Evolutionary conservation across 1,140 invertebrate species (phyloP).

Genomic region (Drosophila obscura): DNA sequence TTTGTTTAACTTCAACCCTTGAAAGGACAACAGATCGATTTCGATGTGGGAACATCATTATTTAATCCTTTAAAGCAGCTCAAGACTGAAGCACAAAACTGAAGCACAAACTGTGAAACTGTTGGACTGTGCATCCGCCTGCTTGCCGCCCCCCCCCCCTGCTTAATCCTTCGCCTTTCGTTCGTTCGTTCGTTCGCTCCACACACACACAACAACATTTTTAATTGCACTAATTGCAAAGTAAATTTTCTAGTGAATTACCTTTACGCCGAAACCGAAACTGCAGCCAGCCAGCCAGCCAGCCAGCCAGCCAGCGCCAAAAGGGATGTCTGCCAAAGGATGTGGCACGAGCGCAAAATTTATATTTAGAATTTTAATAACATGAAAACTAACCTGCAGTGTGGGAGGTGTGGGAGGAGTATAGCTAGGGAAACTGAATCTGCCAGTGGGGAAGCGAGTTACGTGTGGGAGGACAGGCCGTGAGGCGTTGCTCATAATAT

Average conservation of each 20-base stretch:
- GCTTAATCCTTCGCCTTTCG: no score
- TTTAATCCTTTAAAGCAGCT: constrained; percentile 29
- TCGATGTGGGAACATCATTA: constrained; percentile 15
- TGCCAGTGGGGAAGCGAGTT: constrained; percentile 3
- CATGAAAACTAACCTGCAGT: constrained; percentile 50
- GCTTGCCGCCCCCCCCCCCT: not conserved
- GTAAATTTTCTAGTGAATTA: constrained; percentile 81
- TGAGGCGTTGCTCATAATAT: constrained; percentile 7
- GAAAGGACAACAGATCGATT: constrained; percentile 34
- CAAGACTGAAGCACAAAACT: no score
- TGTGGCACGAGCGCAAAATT: constrained; percentile 33
- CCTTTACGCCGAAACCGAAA: constrained; percentile 54
- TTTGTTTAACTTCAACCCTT: constrained; percentile 45
- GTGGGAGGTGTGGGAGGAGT: not conserved
- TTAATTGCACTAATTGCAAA: constrained; percentile 81
- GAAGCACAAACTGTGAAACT: not conserved
- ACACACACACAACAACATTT: constrained; percentile 32
- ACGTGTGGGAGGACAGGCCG: not conserved
- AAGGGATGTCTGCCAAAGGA: constrained; percentile 27
- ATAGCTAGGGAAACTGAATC: not conserved
- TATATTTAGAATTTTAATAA: constrained; percentile 79
- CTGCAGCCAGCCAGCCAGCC: constrained; percentile 30
- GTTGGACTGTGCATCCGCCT: not conserved
- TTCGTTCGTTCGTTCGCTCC: no score
- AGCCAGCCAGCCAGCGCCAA: not conserved